Conservation (phyloP, 2,113 vertebrate genomes). For the Python bivittatus region DNA sequence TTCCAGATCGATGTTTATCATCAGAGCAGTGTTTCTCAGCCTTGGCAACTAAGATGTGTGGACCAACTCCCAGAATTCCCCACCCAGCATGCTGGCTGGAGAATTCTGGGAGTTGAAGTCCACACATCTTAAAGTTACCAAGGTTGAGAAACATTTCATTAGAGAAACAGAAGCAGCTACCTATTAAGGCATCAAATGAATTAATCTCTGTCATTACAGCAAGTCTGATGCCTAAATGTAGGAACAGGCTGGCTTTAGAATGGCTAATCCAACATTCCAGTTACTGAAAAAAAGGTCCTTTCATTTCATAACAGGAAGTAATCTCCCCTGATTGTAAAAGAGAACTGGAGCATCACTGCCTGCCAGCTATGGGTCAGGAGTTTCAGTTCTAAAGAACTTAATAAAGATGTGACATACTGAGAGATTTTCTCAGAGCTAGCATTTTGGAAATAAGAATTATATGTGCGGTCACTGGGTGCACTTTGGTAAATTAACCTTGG, state of each 20-base stretch:
- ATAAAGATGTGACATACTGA: not conserved
- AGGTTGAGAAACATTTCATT: not conserved
- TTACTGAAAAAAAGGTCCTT: not conserved
- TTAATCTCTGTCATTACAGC: slow-evolving; percentile 5
- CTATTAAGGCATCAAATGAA: slow-evolving; percentile 31
- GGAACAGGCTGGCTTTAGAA: slow-evolving; percentile 8
- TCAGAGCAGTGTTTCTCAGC: not conserved
- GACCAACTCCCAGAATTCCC: not conserved
- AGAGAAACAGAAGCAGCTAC: not conserved
- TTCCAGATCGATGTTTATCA: not conserved
- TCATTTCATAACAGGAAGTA: not conserved
- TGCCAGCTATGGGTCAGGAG: not conserved
- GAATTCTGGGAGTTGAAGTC: not conserved
- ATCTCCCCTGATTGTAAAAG: not conserved
- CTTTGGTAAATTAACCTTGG: not conserved
- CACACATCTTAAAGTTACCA: not conserved
- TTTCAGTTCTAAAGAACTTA: not conserved
- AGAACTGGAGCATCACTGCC: not conserved
- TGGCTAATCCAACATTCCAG: not conserved
- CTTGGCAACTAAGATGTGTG: not conserved
- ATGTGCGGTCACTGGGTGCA: not conserved
- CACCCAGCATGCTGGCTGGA: not conserved
- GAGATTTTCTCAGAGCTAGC: not conserved
- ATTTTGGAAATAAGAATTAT: not conserved
- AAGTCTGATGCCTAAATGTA: slow-evolving; percentile 11